These are phyloP conservation scores for Papilio machaon DNA, from an alignment of 1,140 invertebrate genomes.

Conservation along the genomic window DNA sequence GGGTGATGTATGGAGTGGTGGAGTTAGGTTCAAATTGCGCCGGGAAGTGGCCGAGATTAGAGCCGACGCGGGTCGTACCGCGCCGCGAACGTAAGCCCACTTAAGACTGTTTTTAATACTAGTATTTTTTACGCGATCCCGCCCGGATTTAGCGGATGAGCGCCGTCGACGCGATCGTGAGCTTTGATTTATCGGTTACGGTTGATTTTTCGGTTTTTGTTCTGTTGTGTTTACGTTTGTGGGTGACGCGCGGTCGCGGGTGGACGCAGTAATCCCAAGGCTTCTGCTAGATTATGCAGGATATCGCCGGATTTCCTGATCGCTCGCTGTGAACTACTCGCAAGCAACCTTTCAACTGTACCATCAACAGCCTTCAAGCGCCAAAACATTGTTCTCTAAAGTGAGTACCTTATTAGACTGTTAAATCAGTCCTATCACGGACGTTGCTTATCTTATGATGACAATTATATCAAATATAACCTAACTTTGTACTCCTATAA, in stretches of 20 bases:
- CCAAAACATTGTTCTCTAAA: conserved; percentile 8
- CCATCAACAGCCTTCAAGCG: neutral
- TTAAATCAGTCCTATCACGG: neutral
- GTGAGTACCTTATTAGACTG: conserved; percentile 22
- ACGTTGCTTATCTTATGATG: neutral
- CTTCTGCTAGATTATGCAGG: conserved; percentile 78
- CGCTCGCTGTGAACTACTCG: conserved; percentile 46
- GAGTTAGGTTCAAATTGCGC: conserved; percentile 86
- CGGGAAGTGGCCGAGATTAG: conserved; percentile 87
- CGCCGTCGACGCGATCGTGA: conserved; percentile 74
- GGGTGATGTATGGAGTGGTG: conserved; percentile 86
- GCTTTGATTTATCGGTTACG: conserved; percentile 81
- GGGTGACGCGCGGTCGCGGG: conserved; percentile 70
- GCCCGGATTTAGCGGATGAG: conserved; percentile 80
- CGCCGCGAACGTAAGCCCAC: conserved; percentile 79
- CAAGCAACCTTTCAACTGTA: neutral
- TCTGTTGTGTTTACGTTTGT: conserved; percentile 77
- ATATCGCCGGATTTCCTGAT: conserved; percentile 75
- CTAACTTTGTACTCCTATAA: neutral
- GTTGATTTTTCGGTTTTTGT: conserved; percentile 64
- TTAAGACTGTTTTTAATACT: conserved; percentile 82
- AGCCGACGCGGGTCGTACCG: conserved; percentile 79
- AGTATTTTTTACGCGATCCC: conserved; percentile 82
- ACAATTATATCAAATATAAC: conserved; percentile 5
- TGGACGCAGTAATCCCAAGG: conserved; percentile 68